phyloP scores from a whole-genome alignment of 2,113 vertebrate species.

The Etia nguti region DNA sequence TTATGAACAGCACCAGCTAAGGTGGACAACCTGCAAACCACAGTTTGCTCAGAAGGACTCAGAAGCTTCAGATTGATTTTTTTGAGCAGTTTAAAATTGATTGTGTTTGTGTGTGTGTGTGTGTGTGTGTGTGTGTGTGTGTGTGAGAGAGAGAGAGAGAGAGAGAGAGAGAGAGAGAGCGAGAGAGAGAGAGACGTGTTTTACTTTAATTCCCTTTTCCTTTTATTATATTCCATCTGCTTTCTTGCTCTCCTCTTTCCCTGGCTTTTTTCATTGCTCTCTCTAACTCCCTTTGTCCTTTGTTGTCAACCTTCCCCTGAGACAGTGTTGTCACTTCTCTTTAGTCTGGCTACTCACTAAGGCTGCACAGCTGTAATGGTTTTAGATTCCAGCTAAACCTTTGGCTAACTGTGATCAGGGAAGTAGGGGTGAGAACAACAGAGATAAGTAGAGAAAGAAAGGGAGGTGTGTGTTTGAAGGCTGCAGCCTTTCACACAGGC shows the following conservation, averaged over 20 bases:
- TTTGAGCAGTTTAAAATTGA: neutral
- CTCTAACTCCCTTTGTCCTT: conserved; percentile 55
- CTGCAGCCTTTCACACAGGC: conserved; percentile 31
- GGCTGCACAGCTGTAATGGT: conserved; percentile 62
- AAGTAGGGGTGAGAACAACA: conserved; percentile 24
- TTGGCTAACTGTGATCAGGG: conserved; percentile 51
- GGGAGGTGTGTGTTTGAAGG: conserved; percentile 26
- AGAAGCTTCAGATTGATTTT: neutral
- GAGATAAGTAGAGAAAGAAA: neutral
- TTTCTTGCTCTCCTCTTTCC: conserved; percentile 11
- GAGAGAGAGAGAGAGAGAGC: fast-evolving
- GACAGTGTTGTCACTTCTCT: conserved; percentile 72
- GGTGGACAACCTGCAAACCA: neutral
- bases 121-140: fast-evolving
- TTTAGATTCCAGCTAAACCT: conserved; percentile 69
- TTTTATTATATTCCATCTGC: conserved; percentile 26
- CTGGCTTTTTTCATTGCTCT: neutral
- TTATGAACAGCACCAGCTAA: neutral
- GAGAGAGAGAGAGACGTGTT: too few relatives aligned
- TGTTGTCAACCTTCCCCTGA: conserved; percentile 68
- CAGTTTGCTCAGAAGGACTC: neutral
- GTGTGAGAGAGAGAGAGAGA: fast-evolving
- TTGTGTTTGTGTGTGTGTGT: neutral
- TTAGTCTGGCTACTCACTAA: conserved; percentile 56
- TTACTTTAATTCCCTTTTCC: neutral